Evolutionary conservation across 2,888 invertebrate species (phyloP).

Genomic region (Ectobius pallidus): DNA sequence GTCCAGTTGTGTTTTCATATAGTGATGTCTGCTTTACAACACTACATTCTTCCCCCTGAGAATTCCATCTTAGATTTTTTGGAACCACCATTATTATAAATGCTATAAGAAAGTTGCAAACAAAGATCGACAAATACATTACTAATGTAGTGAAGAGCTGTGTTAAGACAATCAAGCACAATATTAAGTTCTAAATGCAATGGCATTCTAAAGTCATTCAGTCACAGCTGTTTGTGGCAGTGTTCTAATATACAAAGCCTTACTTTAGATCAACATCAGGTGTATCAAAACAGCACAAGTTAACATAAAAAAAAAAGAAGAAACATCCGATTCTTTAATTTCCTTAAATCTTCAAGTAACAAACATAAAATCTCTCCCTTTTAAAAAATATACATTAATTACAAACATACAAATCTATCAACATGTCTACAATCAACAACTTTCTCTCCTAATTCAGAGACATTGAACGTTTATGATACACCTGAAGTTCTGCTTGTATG

Average conservation of each 20-base stretch:
- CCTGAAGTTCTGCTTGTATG: neutral
- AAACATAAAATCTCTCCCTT: neutral
- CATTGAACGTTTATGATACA: neutral
- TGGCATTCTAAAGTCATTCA: neutral
- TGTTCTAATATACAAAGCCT: neutral
- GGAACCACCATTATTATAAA: conserved; percentile 19
- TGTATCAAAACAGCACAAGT: neutral
- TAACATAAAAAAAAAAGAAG: neutral
- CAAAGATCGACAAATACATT: neutral
- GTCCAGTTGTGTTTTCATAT: conserved; percentile 2
- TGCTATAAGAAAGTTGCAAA: conserved; percentile 14
- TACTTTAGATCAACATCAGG: neutral
- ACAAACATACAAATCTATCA: neutral
- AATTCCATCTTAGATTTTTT: neutral
- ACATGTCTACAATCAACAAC: neutral
- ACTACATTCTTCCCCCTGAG: conserved; percentile 21
- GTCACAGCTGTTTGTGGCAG: neutral
- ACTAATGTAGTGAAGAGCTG: neutral
- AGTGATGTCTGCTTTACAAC: neutral
- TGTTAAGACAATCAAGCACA: neutral
- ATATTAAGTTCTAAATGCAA: neutral
- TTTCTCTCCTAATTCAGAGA: neutral
- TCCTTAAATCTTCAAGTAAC: neutral
- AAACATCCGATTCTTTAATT: too few relatives aligned
- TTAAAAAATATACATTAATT: neutral